Evolutionary conservation across 2,888 invertebrate genomes (phyloP).

Genomic region (Isotomurus palustris): DNA sequence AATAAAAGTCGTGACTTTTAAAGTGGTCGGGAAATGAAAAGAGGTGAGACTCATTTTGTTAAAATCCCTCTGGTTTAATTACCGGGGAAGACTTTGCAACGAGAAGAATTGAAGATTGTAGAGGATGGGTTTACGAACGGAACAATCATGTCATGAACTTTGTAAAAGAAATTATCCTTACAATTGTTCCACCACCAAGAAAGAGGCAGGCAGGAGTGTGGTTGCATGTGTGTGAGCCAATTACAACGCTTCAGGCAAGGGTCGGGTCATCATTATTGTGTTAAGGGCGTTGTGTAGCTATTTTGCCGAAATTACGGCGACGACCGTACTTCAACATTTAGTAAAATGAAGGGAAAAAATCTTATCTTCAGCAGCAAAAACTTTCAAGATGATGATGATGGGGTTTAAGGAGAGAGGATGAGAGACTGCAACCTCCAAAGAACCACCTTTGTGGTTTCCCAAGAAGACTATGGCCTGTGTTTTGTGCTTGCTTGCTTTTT

Average conservation of each 20-base stretch:
- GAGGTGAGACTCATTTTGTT: neutral
- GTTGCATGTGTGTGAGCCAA: slow-evolving; percentile 44
- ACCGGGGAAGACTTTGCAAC: neutral
- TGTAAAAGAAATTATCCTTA: neutral
- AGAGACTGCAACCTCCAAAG: too few relatives aligned
- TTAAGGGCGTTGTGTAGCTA: slow-evolving; percentile 41
- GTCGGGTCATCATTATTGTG: slow-evolving; percentile 43
- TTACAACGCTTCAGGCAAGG: slow-evolving; percentile 42
- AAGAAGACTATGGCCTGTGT: too few relatives aligned
- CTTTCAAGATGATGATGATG: too few relatives aligned
- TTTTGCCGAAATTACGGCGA: slow-evolving; percentile 36
- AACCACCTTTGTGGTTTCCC: too few relatives aligned
- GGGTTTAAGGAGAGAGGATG: too few relatives aligned
- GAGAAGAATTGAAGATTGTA: too few relatives aligned
- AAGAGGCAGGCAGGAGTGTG: too few relatives aligned
- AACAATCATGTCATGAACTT: neutral
- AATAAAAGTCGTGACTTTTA: neutral
- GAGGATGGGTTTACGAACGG: neutral
- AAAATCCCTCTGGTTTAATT: neutral
- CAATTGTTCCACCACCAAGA: neutral
- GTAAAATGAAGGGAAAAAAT: too few relatives aligned
- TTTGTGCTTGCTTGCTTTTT: too few relatives aligned
- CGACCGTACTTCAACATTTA: neutral
- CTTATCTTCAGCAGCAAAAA: too few relatives aligned
- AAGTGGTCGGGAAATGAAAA: neutral